Evolutionary conservation across 2,113 vertebrate species (phyloP), one percentile per base, ranked within the genome.

Genomic region (Panthera uncia): DNA sequence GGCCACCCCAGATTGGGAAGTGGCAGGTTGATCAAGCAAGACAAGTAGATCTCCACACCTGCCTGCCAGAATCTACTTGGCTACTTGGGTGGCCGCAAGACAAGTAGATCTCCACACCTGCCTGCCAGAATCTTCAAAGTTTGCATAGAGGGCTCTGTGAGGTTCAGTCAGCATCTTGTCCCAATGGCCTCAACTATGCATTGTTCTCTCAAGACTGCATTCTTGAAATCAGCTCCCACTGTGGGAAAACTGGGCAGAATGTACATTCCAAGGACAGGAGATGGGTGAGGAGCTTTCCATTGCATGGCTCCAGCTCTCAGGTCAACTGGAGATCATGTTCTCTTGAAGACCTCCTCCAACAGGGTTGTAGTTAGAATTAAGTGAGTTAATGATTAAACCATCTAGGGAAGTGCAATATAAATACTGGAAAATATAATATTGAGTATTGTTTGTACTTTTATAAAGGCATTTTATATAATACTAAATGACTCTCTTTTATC

Each of bases 401-500:
- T 19, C 18, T 16, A 95, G 2, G 19, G 5, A 21, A 83, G 3
- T 78, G 4, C 6, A 38, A 79, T 4, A 52, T 82, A 69, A 86
- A 73, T 50, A 41, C 31, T 52, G n/a, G 7, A 63, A 74, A 73
- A 45, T 84, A 61, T 84, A 89, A 84, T 71, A 78, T 33, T 57
- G 7, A 71, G 65, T 81, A 92, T 29, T 91, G 15, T 31, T 93
- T 81, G 29, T 0, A 76, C 11, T 48, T 95, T 71, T 52, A 78
- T 79, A 78, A 79, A 91, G 4, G 31, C 31, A 57, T 76, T 85
- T 69, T 19, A 74, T 66, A 57, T 78, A 66, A 82, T 38, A 87
- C 31, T 79, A 92, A 89, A 86, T 85, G 13, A 74, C 12, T 87
- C 52, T 78, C 61, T 76, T 93, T 92, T 61, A 18, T 12, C 12